Conservation (phyloP, 2,888 invertebrate genomes). For the Tiliacea citrago region DNA sequence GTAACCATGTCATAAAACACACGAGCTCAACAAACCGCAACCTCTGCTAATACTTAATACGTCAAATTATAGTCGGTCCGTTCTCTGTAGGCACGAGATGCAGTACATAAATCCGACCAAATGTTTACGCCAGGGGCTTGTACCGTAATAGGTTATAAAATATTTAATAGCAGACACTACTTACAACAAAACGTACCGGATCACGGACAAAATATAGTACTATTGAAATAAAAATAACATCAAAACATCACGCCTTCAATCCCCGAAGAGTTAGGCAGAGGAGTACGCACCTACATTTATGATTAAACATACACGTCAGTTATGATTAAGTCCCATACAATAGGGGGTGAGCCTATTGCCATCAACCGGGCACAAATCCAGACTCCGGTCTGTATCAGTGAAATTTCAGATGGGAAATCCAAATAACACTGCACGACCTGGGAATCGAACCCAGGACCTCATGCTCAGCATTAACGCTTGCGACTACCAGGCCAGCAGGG, state of each 20-base stretch:
- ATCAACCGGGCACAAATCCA: no score
- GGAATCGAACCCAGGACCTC: neutral
- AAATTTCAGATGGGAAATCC: neutral
- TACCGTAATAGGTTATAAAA: constrained; percentile 81
- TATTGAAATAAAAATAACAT: constrained; percentile 45
- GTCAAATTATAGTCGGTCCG: constrained; percentile 54
- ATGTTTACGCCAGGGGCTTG: constrained; percentile 69
- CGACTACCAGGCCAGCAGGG: neutral
- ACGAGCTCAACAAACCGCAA: constrained; percentile 38
- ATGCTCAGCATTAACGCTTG: no score
- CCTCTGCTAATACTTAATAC: constrained; percentile 54
- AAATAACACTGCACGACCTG: neutral
- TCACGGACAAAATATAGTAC: constrained; percentile 60
- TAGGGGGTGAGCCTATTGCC: no score
- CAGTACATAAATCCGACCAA: constrained; percentile 73
- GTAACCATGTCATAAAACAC: constrained; percentile 14
- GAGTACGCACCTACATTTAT: neutral
- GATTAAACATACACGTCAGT: neutral
- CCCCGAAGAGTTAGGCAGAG: no score
- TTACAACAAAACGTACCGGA: constrained; percentile 72
- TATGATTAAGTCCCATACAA: neutral
- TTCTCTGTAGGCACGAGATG: constrained; percentile 59
- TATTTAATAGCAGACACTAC: constrained; percentile 83
- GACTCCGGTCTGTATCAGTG: neutral
- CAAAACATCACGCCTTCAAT: neutral